Evolutionary conservation across 2,113 vertebrate species (phyloP), one percentile per base, ranked within the genome.

Genomic region (Sylvilagus bachmani): DNA sequence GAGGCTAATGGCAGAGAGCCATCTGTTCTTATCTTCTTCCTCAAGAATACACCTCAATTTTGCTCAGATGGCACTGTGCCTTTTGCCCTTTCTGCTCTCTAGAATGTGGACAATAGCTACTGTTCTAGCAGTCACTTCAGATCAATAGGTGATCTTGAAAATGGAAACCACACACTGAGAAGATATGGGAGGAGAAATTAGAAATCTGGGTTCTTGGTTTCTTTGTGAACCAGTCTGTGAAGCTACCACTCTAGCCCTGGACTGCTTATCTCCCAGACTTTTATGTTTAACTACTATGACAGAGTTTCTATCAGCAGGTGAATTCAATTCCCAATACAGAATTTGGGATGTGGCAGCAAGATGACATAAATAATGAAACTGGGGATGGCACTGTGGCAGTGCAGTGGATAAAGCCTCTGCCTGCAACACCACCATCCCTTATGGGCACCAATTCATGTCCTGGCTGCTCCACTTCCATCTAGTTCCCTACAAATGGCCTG

Each of bases 321-420:
- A 96, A 83, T 19, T 7, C 3, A 85, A 84, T 74, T 70, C 12
- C 83, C 94, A 93, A 84, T n/a, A 93, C 77, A 86, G 53, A 86
- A 86, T 91, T 2, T 88, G 44, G 29, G 29, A 77, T 25, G 38
- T 21, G 33, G 9, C 77, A 89, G 25, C 51, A 33, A 5, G 2
- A 44, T 71, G 24, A 53, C 25, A 79, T 10, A 95, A 94, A 38
- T 55, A 66, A 95, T 0, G 91, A 22, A 91, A 78, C 5, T 62
- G 55, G 55, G 44, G 19, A 58, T 58, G 55, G 55, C 55, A 16
- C 19, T 58, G 55, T 58, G 55, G 55, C 4, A 58, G 12, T 58
- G 6, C 44, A 58, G 19, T 58, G 19, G 55, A 19, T 58, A 58
- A 58, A 58, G 55, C 17, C 55, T 17, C 55, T 58, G 55, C 55